These are phyloP conservation scores for Hyperoplus lanceolatus DNA, from an alignment of 2,797 vertebrate genomes.

Conservation along the genomic window DNA sequence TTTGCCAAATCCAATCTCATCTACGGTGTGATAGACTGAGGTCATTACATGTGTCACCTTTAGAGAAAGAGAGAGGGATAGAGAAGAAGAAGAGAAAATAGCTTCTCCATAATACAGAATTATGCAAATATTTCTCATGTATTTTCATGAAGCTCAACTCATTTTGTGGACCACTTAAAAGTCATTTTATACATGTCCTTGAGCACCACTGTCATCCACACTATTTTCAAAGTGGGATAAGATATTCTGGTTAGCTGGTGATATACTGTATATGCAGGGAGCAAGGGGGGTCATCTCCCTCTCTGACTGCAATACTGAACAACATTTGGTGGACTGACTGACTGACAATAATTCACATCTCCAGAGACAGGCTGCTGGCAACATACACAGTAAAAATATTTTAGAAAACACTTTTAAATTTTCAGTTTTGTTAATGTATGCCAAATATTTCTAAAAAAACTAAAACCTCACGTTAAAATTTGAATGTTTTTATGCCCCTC, in stretches of 20 bases:
- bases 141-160: background rate
- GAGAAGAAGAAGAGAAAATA: background rate
- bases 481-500: too few relatives aligned
- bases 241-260: background rate
- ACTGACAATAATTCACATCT: background rate
- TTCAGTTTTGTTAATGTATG: background rate
- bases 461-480: too few relatives aligned
- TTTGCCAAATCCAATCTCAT: background rate
- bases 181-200: background rate
- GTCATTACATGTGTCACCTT: background rate
- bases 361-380: background rate
- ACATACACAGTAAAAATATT: too few relatives aligned
- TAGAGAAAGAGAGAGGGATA: background rate
- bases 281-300: background rate
- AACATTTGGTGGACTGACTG: background rate
- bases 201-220: background rate
- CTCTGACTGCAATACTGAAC: too few relatives aligned
- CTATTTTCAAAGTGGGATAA: background rate
- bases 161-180: background rate
- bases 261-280: background rate
- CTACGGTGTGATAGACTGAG: background rate
- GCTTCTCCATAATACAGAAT: background rate
- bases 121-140: background rate
- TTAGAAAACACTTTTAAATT: background rate
- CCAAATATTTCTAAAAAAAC: background rate